Percentiles rank a stretch among this genome's conserved stretches.
Conservation (phyloP, 2,888 invertebrate genomes). For the Leptura quadrifasciata region DNA sequence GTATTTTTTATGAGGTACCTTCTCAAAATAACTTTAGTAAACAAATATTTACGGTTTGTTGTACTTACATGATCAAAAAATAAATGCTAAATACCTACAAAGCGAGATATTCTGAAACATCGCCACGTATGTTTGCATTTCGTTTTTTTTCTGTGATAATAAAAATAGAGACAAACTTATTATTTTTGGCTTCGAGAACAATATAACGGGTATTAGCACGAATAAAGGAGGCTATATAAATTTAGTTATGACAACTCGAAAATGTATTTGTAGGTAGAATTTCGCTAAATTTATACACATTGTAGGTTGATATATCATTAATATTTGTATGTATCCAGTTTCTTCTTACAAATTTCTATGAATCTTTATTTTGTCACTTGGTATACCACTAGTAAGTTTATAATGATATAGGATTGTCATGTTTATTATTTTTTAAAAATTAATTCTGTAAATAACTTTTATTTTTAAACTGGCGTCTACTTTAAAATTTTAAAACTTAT, state of each 20-base stretch:
- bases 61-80: neutral
- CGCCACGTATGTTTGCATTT: neutral
- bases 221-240: slow-evolving; percentile 26
- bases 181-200: slow-evolving; percentile 22
- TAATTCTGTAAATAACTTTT: neutral
- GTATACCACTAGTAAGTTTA: neutral
- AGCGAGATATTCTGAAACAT: neutral
- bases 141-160: neutral
- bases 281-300: slow-evolving; percentile 15
- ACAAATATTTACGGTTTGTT: slow-evolving; percentile 7
- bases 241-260: slow-evolving; percentile 22
- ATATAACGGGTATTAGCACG: slow-evolving; percentile 23
- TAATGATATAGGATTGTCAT: neutral
- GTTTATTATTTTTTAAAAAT: neutral
- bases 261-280: slow-evolving; percentile 17
- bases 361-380: neutral
- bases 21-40: neutral
- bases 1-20: neutral
- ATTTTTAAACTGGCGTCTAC: neutral
- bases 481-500: neutral
- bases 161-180: slow-evolving; percentile 19
- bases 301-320: neutral
- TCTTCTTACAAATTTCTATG: too few species aligned
- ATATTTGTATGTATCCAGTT: neutral
- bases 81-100: neutral